These are phyloP conservation scores for Phymorhynchus buccinoides DNA, from an alignment of 1,140 invertebrate species.

Conservation along the genomic window DNA sequence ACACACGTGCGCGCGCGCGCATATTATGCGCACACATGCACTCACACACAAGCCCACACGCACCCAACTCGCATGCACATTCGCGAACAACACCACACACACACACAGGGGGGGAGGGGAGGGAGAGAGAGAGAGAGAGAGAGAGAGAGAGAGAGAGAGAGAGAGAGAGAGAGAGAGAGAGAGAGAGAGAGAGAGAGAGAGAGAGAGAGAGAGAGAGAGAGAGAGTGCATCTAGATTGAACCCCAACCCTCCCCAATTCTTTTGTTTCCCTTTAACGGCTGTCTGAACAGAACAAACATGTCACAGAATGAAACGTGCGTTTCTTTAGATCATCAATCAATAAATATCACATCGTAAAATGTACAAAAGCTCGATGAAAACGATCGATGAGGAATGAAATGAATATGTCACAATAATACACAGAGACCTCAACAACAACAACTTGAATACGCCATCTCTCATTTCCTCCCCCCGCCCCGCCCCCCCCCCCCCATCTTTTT, in stretches of 20 bases:
- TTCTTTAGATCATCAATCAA: conserved; percentile 15
- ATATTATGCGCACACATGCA: too few species aligned
- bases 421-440: too few species aligned
- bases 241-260: too few species aligned
- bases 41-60: too few species aligned
- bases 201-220: background rate
- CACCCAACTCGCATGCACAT: too few species aligned
- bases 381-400: background rate
- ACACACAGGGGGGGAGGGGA: too few species aligned
- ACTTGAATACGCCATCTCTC: too few species aligned
- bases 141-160: background rate
- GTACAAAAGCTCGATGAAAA: conserved; percentile 30
- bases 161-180: background rate
- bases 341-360: conserved; percentile 42
- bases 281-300: background rate
- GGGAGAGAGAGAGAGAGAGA: too few species aligned
- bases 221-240: background rate
- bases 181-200: background rate
- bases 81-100: too few species aligned
- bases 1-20: too few species aligned
- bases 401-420: background rate
- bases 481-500: background rate
- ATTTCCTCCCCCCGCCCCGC: background rate
- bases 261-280: too few species aligned
- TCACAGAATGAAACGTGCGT: background rate